Evolutionary conservation across 2,888 invertebrate species (phyloP).

Genomic region (Watsonalla binaria): DNA sequence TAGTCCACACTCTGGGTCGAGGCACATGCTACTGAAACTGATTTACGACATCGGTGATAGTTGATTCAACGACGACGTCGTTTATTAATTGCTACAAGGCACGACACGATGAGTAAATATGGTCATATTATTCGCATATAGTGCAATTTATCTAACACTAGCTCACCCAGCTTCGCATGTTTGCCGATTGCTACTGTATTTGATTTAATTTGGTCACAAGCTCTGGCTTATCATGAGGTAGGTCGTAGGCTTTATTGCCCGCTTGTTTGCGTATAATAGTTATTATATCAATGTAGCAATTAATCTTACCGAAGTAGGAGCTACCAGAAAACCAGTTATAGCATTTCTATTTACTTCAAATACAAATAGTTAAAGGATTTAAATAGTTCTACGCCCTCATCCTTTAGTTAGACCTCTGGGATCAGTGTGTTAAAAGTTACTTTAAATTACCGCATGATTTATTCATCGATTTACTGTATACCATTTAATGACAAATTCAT

Average conservation of each 20-base stretch:
- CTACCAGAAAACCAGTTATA: too few species aligned
- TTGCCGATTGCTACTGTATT: too few species aligned
- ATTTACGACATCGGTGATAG: constrained; percentile 61
- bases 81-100: constrained; percentile 49
- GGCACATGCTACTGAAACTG: constrained; percentile 64
- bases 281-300: too few species aligned
- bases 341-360: too few species aligned
- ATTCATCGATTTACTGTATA: neutral
- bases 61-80: constrained; percentile 46
- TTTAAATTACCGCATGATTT: neutral
- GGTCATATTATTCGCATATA: constrained; percentile 7
- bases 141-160: neutral
- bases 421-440: neutral
- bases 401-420: neutral
- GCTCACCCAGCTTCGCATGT: too few species aligned
- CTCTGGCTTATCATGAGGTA: too few species aligned
- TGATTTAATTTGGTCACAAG: too few species aligned
- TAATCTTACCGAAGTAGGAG: too few species aligned
- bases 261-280: too few species aligned
- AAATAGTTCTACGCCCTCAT: neutral
- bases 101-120: constrained; percentile 24
- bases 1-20: constrained; percentile 47
- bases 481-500: too few species aligned
- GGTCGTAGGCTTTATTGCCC: too few species aligned
- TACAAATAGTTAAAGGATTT: too few species aligned